Evolutionary conservation across 2,113 vertebrate genomes (phyloP).

Genomic region (Astur gentilis): DNA sequence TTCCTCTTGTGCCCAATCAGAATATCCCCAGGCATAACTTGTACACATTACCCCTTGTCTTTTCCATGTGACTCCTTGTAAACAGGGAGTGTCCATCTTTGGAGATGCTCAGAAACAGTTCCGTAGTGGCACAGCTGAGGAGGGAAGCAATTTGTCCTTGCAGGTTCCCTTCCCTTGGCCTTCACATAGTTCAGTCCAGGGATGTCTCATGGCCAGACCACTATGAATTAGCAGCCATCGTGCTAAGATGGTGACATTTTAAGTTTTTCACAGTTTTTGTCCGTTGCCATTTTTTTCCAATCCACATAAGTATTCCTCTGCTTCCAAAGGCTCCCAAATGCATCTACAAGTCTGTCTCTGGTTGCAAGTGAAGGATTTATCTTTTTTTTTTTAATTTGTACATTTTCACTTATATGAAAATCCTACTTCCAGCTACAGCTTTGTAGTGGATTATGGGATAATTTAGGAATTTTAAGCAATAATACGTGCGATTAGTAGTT

Average conservation of each 20-base stretch:
- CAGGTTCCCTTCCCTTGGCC: not conserved
- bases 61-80: not conserved
- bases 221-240: not conserved
- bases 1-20: not conserved
- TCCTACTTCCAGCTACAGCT: not conserved
- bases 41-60: not conserved
- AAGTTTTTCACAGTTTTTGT: not conserved
- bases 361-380: not conserved
- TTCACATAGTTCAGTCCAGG: not conserved
- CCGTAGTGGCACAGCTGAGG: not conserved
- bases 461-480: not conserved
- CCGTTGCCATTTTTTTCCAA: not conserved
- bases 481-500: not conserved
- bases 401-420: not conserved
- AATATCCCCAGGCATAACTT: not conserved
- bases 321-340: not conserved
- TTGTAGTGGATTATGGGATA: not conserved
- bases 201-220: not conserved
- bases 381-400: not conserved
- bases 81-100: not conserved
- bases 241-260: not conserved
- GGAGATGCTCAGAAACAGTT: not conserved
- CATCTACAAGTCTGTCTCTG: not conserved
- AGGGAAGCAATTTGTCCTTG: not conserved
- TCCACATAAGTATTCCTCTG: not conserved